Evolutionary conservation across 37 sponge, comb jelly and placozoan genomes (phyloP).

Genomic region (Hexactinellida sp.): DNA sequence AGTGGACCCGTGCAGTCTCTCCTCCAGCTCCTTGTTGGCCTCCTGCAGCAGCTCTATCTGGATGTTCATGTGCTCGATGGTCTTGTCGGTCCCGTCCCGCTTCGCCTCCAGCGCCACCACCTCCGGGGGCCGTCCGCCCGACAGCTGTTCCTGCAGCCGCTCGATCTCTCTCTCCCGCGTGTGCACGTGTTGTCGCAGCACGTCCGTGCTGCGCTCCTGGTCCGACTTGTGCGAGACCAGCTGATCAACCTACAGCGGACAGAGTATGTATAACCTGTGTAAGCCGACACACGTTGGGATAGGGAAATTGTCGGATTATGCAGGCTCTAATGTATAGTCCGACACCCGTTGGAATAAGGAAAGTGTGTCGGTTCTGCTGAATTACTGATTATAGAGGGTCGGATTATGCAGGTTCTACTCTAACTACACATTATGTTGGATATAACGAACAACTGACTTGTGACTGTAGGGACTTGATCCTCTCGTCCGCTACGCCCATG

Average conservation of each 20-base stretch:
- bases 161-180: constrained; percentile 83
- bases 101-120: constrained; percentile 67
- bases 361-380: no score
- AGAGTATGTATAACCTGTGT: no score
- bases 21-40: constrained; percentile 68
- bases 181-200: constrained; percentile 35
- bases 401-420: no score
- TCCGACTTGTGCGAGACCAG: neutral
- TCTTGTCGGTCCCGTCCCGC: constrained; percentile 55
- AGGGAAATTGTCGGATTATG: no score
- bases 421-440: no score
- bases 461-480: constrained; percentile 54
- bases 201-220: neutral
- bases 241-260: neutral
- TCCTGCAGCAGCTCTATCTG: constrained; percentile 91
- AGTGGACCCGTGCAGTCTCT: constrained; percentile 31
- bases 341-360: no score
- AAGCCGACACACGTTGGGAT: no score
- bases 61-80: constrained; percentile 91
- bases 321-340: no score
- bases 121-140: constrained; percentile 85
- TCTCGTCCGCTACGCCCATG: constrained; percentile 74
- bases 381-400: no score
- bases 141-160: constrained; percentile 58
- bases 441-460: constrained; percentile 18